Percentiles rank a stretch among this genome's conserved stretches.
Evolutionary conservation across 2,888 invertebrate species (phyloP).

Genomic region (Euclidia mi): DNA sequence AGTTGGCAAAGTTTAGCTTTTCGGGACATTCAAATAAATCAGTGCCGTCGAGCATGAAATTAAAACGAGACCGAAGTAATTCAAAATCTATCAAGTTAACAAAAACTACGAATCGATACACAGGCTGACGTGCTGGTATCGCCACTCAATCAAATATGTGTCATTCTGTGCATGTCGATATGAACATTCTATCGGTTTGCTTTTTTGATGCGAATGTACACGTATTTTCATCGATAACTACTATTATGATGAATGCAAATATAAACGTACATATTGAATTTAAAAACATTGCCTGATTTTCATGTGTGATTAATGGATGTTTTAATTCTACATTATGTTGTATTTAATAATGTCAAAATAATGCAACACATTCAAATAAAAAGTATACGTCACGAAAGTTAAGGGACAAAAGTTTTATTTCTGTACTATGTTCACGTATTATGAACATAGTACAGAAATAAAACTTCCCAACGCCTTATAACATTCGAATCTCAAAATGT

Average conservation of each 20-base stretch:
- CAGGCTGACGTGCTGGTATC: conserved; percentile 20
- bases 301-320: no score
- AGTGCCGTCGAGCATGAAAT: conserved; percentile 73
- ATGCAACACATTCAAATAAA: no score
- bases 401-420: neutral
- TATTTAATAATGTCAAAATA: no score
- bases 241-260: no score
- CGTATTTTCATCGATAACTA: no score
- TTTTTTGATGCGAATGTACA: neutral
- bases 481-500: conserved; percentile 6
- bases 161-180: conserved; percentile 2
- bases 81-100: conserved; percentile 62
- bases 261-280: no score
- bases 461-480: conserved; percentile 7
- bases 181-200: neutral
- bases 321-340: no score
- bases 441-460: neutral
- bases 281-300: no score
- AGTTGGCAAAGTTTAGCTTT: conserved; percentile 78
- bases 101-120: conserved; percentile 45
- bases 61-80: conserved; percentile 71
- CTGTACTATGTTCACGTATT: neutral
- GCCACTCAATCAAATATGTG: conserved; percentile 31
- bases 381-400: no score
- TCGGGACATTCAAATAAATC: conserved; percentile 77